Evolutionary conservation across 1,140 invertebrate species (phyloP).

Genomic region (Drosophila kepulauana): DNA sequence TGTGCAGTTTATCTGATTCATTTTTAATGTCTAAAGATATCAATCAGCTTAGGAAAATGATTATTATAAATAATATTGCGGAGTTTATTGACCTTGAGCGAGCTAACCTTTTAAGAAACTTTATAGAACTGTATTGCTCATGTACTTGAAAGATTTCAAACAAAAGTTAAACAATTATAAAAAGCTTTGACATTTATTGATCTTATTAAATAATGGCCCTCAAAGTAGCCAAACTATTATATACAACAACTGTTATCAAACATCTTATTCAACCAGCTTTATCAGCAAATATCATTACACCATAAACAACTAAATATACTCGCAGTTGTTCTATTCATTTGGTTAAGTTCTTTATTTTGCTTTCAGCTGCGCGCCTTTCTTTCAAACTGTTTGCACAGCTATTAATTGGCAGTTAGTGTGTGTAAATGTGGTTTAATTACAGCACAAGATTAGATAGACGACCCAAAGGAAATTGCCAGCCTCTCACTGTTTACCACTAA

Average conservation of each 20-base stretch:
- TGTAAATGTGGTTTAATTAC: slow-evolving; percentile 49
- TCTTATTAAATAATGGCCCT: no score
- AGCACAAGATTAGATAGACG: slow-evolving; percentile 45
- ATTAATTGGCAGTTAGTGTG: slow-evolving; percentile 47
- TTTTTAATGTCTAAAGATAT: no score
- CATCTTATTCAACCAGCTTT: background rate
- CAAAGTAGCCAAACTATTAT: no score
- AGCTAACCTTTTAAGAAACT: no score
- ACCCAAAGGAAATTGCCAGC: slow-evolving; percentile 42
- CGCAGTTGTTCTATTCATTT: slow-evolving; percentile 1
- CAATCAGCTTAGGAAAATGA: no score
- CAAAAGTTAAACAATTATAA: no score
- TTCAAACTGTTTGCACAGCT: slow-evolving; percentile 20
- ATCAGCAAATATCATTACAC: slow-evolving; percentile 23
- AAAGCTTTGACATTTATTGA: no score
- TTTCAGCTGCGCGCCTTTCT: background rate
- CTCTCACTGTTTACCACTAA: slow-evolving; percentile 4
- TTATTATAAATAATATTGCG: no score
- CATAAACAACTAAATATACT: slow-evolving; percentile 17
- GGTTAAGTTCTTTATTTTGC: background rate
- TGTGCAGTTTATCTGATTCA: no score
- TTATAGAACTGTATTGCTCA: no score
- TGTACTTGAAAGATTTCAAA: no score
- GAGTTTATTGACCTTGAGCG: no score
- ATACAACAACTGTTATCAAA: background rate